Evolutionary conservation across 2,797 vertebrate species (phyloP).

Genomic region (Microchirus variegatus): DNA sequence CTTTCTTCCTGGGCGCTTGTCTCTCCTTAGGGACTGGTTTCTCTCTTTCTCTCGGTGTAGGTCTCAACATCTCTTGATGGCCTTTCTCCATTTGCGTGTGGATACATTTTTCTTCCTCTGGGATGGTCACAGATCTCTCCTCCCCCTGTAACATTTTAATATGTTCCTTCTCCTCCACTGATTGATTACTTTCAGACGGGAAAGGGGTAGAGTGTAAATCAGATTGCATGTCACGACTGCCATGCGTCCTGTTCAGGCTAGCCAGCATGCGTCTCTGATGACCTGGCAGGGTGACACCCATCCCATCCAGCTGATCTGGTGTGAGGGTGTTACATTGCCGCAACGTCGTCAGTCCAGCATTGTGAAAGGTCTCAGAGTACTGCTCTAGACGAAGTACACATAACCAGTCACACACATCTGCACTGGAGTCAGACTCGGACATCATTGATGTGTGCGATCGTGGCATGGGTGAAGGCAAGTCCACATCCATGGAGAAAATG

Average conservation of each 20-base stretch:
- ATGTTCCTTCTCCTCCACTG: constrained; percentile 10
- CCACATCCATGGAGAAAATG: constrained; percentile 12
- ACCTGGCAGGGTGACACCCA: constrained; percentile 87
- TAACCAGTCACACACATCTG: constrained; percentile 85
- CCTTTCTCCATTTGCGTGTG: constrained; percentile 15
- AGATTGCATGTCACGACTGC: constrained; percentile 15
- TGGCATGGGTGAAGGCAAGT: constrained; percentile 5
- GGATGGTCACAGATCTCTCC: constrained; percentile 33
- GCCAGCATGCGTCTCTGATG: constrained; percentile 92
- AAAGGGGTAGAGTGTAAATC: constrained; percentile 46
- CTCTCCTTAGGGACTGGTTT: constrained; percentile 61
- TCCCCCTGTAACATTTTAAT: constrained; percentile 13
- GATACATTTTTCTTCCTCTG: constrained; percentile 15
- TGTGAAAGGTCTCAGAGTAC: constrained; percentile 82
- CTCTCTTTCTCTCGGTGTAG: constrained; percentile 41
- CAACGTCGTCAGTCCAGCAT: constrained; percentile 70
- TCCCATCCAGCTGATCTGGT: constrained; percentile 72
- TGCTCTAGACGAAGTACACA: constrained; percentile 87
- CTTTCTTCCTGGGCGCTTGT: constrained; percentile 27
- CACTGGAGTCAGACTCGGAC: constrained; percentile 58
- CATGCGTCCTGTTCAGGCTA: constrained; percentile 82
- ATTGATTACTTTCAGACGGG: constrained; percentile 31
- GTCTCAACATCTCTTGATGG: constrained; percentile 16
- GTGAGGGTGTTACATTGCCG: constrained; percentile 83
- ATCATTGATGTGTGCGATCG: constrained; percentile 29